Conservation (phyloP, 1,140 invertebrate genomes). For the Camponotus floridanus region DNA sequence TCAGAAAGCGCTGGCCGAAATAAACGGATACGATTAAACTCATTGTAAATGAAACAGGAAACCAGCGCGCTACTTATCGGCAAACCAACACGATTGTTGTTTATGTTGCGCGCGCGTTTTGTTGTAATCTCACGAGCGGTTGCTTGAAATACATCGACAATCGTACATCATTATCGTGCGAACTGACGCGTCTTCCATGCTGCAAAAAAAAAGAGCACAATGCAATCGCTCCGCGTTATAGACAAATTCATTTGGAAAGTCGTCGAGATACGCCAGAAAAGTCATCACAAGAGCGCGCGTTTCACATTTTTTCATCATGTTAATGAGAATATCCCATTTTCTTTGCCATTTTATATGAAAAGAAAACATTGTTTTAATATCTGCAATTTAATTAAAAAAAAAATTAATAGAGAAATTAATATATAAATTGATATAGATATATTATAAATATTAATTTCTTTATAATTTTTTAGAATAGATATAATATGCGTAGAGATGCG, state of each 20-base stretch:
- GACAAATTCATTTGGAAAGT: slow-evolving; percentile 41
- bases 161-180: slow-evolving; percentile 33
- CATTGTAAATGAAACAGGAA: slow-evolving; percentile 57
- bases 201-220: slow-evolving; percentile 4
- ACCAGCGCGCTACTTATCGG: slow-evolving; percentile 47
- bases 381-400: slow-evolving; percentile 21
- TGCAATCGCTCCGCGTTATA: slow-evolving; percentile 11
- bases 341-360: neutral
- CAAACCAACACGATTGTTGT: slow-evolving; percentile 44
- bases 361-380: neutral
- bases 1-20: slow-evolving; percentile 17
- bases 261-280: neutral
- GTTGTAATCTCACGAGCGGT: slow-evolving; percentile 48
- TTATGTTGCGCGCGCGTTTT: slow-evolving; percentile 24
- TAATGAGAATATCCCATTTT: neutral
- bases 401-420: neutral
- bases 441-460: neutral
- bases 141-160: slow-evolving; percentile 68
- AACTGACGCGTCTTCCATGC: slow-evolving; percentile 43
- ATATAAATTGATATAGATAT: neutral
- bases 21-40: slow-evolving; percentile 51
- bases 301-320: neutral
- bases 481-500: neutral
- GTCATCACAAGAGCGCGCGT: neutral
- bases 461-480: neutral